Evolutionary conservation across 2,888 invertebrate genomes (phyloP), one percentile per base, ranked within the genome.

Genomic region (Synergus itoensis): DNA sequence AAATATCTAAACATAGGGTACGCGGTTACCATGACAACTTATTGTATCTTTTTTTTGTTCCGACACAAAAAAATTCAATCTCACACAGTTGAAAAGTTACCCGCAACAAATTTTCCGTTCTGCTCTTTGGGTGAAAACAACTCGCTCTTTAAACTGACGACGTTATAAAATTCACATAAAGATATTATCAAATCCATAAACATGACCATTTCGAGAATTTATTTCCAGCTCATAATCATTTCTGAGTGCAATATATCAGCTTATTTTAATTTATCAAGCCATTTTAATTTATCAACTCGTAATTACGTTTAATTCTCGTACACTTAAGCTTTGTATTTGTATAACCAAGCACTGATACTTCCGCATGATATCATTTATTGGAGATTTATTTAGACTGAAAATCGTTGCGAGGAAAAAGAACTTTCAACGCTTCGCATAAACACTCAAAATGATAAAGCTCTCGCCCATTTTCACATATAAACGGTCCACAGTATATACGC

Each of bases 401-500:
- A 73, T 8, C n/a, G 36, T 16, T n/a, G n/a, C 5, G 53, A n/a
- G 36, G 48, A 73, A 48, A 53, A 73, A 73, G 48, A 11, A 36
- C 53, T 73, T 53, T 73, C 36, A 36, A 36, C 53, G 40, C 40
- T 53, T 40, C 36, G 53, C 36, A 53, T 73, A 73, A 73, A 73
- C 53, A 73, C 73, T 73, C 73, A 28, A n/a, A 40, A 73, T 73
- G 18, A 73, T 73, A 73, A 73, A 73, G 73, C 48, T 73, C 67
- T 65, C 65, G 43, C 18, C 43, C 41, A 65, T 65, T 65, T 65
- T 65, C 65, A 65, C 65, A n/a, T 65, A 36, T 45, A 45, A 45
- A 45, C 45, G 14, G 63, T 63, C 63, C 7, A 16, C 12, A 14
- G 16, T 63, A 28, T 63, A 63, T 28, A 62, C 62, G 21, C 28